Evolutionary conservation across 2,888 invertebrate species (phyloP).

Genomic region (Orthosia gracilis): DNA sequence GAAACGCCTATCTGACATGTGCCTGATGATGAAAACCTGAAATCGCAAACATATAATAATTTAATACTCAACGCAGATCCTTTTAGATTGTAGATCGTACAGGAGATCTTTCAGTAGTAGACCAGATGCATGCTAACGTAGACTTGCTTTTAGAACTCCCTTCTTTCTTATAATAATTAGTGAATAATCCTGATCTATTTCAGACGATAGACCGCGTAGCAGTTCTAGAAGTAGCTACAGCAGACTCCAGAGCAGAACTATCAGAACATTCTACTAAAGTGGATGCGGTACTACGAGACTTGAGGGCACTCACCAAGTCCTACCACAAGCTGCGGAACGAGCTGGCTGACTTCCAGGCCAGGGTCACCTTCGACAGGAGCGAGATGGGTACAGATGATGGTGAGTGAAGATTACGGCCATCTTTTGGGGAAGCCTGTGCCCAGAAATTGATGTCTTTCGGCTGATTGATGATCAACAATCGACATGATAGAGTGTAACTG

Average conservation of each 20-base stretch:
- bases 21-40: not conserved
- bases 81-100: too few relatives aligned
- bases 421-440: too few relatives aligned
- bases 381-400: constrained; percentile 85
- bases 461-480: too few relatives aligned
- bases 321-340: constrained; percentile 85
- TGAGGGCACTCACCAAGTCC: constrained; percentile 86
- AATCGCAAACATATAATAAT: not conserved
- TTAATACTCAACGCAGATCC: too few relatives aligned
- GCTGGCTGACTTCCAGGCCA: constrained; percentile 85
- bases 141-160: not conserved
- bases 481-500: too few relatives aligned
- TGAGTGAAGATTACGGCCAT: constrained; percentile 52
- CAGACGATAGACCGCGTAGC: constrained; percentile 85
- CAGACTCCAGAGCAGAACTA: constrained; percentile 86
- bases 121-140: not conserved
- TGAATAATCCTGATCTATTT: not conserved
- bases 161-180: too few relatives aligned
- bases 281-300: constrained; percentile 81
- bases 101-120: too few relatives aligned
- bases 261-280: constrained; percentile 78
- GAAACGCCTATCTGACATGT: too few relatives aligned
- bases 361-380: constrained; percentile 78
- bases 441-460: too few relatives aligned
- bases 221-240: constrained; percentile 89